Percentiles rank a stretch among this genome's conserved stretches.
These are phyloP conservation scores for Bursaphelenchus okinawaensis DNA, from an alignment of 2,888 invertebrate genomes.

Conservation along the genomic window DNA sequence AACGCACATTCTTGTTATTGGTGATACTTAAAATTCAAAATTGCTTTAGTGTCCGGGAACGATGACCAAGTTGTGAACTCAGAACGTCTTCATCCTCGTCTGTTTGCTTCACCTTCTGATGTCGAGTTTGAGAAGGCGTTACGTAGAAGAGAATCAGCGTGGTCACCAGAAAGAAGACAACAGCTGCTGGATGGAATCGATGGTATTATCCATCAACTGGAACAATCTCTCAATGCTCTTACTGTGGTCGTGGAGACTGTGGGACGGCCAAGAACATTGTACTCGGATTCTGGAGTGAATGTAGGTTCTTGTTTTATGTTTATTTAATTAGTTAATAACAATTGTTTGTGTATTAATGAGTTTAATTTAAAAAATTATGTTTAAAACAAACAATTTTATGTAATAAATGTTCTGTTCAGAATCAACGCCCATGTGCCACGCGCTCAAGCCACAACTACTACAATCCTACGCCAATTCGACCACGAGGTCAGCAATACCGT, in stretches of 20 bases:
- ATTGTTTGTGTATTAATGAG: too few species aligned
- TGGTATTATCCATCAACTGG: background rate
- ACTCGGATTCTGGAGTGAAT: too few species aligned
- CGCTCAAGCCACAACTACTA: too few species aligned
- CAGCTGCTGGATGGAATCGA: background rate
- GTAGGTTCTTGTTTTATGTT: too few species aligned
- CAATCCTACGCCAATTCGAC: background rate
- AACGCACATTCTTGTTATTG: too few species aligned
- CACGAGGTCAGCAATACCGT: background rate
- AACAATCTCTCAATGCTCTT: background rate
- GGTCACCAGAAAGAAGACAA: background rate
- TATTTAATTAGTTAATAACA: too few species aligned
- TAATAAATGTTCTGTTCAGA: too few species aligned
- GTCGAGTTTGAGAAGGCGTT: background rate
- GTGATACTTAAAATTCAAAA: background rate
- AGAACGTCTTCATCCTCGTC: background rate
- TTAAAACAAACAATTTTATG: too few species aligned
- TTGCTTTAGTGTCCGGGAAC: slow-evolving; percentile 85
- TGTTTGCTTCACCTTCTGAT: background rate
- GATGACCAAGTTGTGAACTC: slow-evolving; percentile 88
- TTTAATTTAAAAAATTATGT: too few species aligned
- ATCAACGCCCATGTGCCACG: too few species aligned
- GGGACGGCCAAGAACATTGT: too few species aligned
- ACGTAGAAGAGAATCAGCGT: background rate
- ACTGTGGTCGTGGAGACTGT: background rate